Evolutionary conservation across 64 coral and sea anemone species (phyloP).

Genomic region (Anthopleura sola): DNA sequence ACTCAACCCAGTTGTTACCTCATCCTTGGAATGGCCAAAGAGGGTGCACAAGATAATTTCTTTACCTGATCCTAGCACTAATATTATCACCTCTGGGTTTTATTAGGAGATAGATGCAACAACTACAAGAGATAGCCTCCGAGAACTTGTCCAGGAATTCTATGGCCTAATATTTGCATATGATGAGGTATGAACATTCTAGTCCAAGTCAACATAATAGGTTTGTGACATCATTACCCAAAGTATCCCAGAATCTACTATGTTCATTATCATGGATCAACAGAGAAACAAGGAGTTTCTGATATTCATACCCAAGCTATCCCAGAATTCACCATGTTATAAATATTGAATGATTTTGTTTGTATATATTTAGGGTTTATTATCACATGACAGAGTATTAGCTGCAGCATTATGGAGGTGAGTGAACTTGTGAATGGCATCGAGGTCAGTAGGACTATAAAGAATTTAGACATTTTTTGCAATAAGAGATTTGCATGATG

Average conservation of each 20-base stretch:
- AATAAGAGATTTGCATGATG: too few relatives aligned
- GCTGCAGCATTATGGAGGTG: constrained; percentile 94
- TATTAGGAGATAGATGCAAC: constrained; percentile 70
- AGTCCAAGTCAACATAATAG: background rate
- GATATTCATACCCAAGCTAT: background rate
- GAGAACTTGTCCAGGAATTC: constrained; percentile 74
- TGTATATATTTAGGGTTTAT: constrained; percentile 41
- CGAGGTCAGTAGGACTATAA: too few relatives aligned
- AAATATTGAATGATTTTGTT: background rate
- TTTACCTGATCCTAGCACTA: too few relatives aligned
- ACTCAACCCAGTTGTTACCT: too few relatives aligned
- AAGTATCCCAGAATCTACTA: too few relatives aligned
- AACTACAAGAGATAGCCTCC: constrained; percentile 56
- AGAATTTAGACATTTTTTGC: too few relatives aligned
- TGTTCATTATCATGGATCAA: too few relatives aligned
- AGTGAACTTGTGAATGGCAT: background rate
- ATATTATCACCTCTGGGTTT: too few relatives aligned
- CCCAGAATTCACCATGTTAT: background rate
- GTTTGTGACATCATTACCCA: background rate
- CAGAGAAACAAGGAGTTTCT: background rate
- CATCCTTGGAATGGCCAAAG: too few relatives aligned
- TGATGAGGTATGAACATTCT: constrained; percentile 60
- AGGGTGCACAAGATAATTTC: too few relatives aligned
- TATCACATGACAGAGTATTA: constrained; percentile 88
- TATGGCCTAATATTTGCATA: constrained; percentile 95